Evolutionary conservation across 2,113 vertebrate species (phyloP).

Genomic region (Gracilinanus agilis): DNA sequence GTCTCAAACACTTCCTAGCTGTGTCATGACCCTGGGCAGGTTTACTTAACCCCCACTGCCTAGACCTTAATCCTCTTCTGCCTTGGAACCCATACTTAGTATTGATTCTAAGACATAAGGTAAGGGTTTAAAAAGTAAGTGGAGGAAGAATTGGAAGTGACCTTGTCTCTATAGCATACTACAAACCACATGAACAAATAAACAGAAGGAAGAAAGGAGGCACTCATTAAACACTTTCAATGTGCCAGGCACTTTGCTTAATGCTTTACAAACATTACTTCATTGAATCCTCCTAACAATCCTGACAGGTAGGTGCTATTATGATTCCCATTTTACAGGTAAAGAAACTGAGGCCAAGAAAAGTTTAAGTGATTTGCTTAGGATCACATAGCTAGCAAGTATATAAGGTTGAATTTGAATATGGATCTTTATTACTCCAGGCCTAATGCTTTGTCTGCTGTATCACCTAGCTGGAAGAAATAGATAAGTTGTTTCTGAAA

Average conservation of each 20-base stretch:
- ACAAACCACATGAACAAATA: neutral
- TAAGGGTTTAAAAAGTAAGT: neutral
- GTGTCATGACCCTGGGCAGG: neutral
- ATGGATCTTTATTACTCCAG: neutral
- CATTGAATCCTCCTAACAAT: neutral
- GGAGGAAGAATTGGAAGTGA: neutral
- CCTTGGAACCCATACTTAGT: no score
- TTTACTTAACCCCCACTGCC: neutral
- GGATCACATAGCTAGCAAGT: neutral
- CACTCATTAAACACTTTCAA: neutral
- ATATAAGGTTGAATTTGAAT: neutral
- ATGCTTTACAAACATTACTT: neutral
- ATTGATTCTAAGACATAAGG: no score
- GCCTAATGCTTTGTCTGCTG: neutral
- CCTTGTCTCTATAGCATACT: neutral
- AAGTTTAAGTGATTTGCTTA: neutral
- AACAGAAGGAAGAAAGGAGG: neutral
- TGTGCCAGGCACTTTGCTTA: neutral
- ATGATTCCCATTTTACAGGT: neutral
- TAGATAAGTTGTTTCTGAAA: neutral
- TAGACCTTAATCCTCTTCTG: neutral
- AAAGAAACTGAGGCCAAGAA: neutral
- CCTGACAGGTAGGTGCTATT: neutral
- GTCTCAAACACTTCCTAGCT: neutral
- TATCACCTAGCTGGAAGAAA: neutral